phyloP scores from a whole-genome alignment of 2,888 invertebrate species.

The Eumacrocentrus americanus region DNA sequence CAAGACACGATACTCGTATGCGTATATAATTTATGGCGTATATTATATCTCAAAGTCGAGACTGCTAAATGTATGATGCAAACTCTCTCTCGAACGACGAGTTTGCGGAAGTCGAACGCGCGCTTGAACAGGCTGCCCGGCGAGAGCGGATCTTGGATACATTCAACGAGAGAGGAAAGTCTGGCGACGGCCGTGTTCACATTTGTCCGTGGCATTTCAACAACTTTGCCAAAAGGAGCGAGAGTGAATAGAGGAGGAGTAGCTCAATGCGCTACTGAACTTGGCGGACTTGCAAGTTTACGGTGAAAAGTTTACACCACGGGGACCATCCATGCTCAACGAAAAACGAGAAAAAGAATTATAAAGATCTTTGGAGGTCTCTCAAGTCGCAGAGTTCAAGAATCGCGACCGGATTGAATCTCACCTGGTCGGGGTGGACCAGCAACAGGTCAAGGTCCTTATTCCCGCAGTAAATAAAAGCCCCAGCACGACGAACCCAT shows the following conservation, averaged over 20 bases:
- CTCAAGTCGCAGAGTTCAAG: too few species aligned
- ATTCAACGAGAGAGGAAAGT: slow-evolving; percentile 1
- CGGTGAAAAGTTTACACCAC: slow-evolving; percentile 5
- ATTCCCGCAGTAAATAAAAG: not conserved
- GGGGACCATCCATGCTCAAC: not conserved
- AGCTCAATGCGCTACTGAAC: slow-evolving; percentile 2
- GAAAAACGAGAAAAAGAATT: too few species aligned
- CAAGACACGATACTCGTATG: not conserved
- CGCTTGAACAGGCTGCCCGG: slow-evolving; percentile 6
- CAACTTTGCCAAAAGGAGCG: slow-evolving; percentile 4
- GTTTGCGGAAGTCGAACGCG: slow-evolving; percentile 12
- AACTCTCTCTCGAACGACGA: slow-evolving; percentile 16
- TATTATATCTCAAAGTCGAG: slow-evolving; percentile 23
- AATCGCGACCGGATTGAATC: too few species aligned
- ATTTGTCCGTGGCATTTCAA: slow-evolving; percentile 11
- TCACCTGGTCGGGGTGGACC: too few species aligned
- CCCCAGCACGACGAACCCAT: not conserved
- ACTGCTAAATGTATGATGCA: slow-evolving; percentile 33
- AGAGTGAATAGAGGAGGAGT: not conserved
- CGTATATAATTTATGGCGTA: not conserved
- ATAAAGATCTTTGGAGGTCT: too few species aligned
- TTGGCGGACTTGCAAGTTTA: not conserved
- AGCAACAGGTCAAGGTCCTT: not conserved
- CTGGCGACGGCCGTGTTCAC: not conserved
- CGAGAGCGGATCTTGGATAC: slow-evolving; percentile 2